A percentile compares a stretch with the other conserved stretches of the same genome.
phyloP scores from a whole-genome alignment of 2,797 vertebrate genomes.

The Gambusia yucatana region DNA sequence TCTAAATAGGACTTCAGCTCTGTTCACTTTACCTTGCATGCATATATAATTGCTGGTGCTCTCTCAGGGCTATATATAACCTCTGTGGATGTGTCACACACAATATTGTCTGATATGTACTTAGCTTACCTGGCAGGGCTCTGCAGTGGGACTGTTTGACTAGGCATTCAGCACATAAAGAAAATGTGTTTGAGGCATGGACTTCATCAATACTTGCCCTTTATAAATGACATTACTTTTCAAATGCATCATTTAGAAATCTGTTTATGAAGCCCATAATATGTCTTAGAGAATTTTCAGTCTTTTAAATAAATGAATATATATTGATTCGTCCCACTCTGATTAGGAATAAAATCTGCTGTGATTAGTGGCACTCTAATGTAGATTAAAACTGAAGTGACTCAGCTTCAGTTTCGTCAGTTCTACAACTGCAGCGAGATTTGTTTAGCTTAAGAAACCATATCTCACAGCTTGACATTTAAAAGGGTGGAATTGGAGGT shows the following conservation, averaged over 20 bases:
- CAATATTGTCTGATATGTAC: conserved; percentile 67
- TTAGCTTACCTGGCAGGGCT: conserved; percentile 58
- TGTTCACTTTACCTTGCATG: conserved; percentile 64
- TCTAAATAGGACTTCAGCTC: conserved; percentile 64
- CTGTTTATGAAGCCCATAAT: conserved; percentile 4
- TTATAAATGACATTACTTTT: conserved; percentile 26
- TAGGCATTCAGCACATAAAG: conserved; percentile 49
- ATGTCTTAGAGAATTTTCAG: conserved; percentile 7
- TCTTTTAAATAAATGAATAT: conserved; percentile 8
- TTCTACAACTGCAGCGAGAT: conserved; percentile 33
- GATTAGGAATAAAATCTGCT: background rate
- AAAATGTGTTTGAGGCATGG: conserved; percentile 43
- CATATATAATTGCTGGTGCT: conserved; percentile 72
- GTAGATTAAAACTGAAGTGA: conserved; percentile 3
- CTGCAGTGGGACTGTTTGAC: conserved; percentile 64
- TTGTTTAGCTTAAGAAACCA: conserved; percentile 56
- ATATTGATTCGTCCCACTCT: background rate
- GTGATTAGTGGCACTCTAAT: background rate
- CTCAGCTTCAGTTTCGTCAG: background rate
- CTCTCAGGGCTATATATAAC: conserved; percentile 57
- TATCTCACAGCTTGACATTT: conserved; percentile 76
- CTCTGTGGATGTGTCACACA: conserved; percentile 64
- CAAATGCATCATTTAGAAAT: conserved; percentile 25
- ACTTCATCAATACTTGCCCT: conserved; percentile 30
- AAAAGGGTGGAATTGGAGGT: conserved; percentile 77